These are phyloP conservation scores for Neostethus bicornis DNA, from an alignment of 2,797 vertebrate genomes.

Conservation along the genomic window DNA sequence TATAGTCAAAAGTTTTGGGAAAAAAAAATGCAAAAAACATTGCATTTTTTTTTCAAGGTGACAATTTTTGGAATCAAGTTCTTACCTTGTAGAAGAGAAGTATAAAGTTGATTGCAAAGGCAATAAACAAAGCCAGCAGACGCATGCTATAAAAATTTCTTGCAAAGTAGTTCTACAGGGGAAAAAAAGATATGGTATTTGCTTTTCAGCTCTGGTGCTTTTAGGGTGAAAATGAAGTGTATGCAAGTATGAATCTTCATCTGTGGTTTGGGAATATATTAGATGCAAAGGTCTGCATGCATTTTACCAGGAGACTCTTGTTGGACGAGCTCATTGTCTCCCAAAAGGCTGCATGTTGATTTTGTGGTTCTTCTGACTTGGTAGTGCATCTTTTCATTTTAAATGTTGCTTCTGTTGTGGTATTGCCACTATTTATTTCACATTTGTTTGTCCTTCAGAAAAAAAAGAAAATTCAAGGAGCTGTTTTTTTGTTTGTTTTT, in stretches of 20 bases:
- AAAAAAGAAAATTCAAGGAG: constrained; percentile 10
- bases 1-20: too few relatives aligned
- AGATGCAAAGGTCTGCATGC: constrained; percentile 16
- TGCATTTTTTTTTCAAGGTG: too few relatives aligned
- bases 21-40: too few relatives aligned
- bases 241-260: constrained; percentile 14
- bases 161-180: constrained; percentile 91
- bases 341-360: constrained; percentile 86
- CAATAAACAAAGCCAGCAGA: constrained; percentile 89
- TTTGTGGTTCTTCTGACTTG: constrained; percentile 81
- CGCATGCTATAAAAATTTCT: constrained; percentile 95
- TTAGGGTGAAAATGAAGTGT: constrained; percentile 1
- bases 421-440: constrained; percentile 60
- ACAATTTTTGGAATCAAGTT: constrained; percentile 1
- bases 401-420: constrained; percentile 74
- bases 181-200: constrained; percentile 12
- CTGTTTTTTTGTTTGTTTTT: constrained; percentile 16
- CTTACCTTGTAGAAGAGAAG: constrained; percentile 95
- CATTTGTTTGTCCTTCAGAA: constrained; percentile 78
- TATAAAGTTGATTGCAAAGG: constrained; percentile 96
- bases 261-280: not conserved
- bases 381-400: constrained; percentile 73
- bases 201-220: not conserved
- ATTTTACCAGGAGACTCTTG: constrained; percentile 88
- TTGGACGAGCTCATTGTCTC: constrained; percentile 87